Evolutionary conservation across 2,888 invertebrate genomes (phyloP).

Genomic region (Xestia ashworthii): DNA sequence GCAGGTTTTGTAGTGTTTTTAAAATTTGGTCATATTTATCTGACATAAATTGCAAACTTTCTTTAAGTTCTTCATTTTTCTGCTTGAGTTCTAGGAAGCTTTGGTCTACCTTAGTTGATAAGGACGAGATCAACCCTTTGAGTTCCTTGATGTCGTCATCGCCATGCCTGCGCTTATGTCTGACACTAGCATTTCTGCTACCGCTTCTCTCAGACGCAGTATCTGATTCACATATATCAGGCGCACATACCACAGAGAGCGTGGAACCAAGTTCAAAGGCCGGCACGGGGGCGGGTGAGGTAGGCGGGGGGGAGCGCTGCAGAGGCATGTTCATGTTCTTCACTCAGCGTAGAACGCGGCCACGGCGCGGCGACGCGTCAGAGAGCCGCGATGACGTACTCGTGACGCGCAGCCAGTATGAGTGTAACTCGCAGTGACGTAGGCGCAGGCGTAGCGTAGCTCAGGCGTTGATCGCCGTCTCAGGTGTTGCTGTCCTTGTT

Average conservation of each 20-base stretch:
- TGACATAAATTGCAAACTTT: constrained; percentile 4
- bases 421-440: no score
- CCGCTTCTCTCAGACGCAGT: constrained; percentile 1
- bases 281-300: background rate
- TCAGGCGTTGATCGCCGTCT: no score
- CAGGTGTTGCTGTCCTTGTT: no score
- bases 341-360: no score
- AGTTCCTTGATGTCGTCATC: constrained; percentile 14
- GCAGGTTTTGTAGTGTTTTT: background rate
- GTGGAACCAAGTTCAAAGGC: background rate
- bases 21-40: background rate
- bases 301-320: background rate
- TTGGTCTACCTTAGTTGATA: constrained; percentile 4
- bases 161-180: constrained; percentile 1
- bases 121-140: background rate
- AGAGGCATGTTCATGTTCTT: background rate
- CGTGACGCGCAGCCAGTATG: no score
- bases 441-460: no score
- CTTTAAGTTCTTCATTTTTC: no score
- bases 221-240: constrained; percentile 1
- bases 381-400: no score
- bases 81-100: background rate
- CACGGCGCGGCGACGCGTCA: no score
- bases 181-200: background rate
- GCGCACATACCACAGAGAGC: no score